Base-by-base conservation (phyloP, 2,113 vertebrate genomes). In the Centrocercus urophasianus region DNA sequence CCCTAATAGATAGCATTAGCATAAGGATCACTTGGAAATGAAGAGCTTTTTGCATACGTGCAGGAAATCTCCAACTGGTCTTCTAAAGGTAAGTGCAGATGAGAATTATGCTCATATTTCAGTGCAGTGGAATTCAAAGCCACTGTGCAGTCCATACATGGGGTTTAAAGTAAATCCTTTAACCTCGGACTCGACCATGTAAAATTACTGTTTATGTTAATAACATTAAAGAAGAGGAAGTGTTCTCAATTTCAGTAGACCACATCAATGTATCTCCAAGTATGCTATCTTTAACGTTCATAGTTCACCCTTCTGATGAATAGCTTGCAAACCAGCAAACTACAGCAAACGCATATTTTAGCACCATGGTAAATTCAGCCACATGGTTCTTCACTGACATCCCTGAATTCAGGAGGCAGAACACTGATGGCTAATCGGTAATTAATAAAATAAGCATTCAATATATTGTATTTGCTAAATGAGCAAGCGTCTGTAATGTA, bases 401-500 rank as follows among this genome's bases (percentile, higher is more conserved):
- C 40, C 9, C 36, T 74, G 71, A 88, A 83, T 80, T 89, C 65
- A 74, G 73, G 61, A 83, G 60, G 65, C 52, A 95, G 63, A 84
- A 34, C 32, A n/a, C 32, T 50, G 42, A 36, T 65, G 34, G 7
- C 78, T 75, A 82, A 47, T 65, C 27, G 75, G 71, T 76, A 87
- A 87, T 84, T 84, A 87, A 76, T 89, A 61, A 87, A 87, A 70
- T 36, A 86, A 84, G 27, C 15, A 34, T 93, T 88, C 66, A 19
- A 13, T 88, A 71, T 40, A 74, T 81, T 92, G 47, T 67, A 71
- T 84, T 93, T 93, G 36, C 24, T 92, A 89, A 79, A 45, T 65
- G 48, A 63, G 38, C 25, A 77, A 81, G 24, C 40, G 65, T 78
- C 52, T 86, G 0, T 86, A 81, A 83, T 2, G 2, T 65, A 83